Percentiles rank a stretch among this genome's conserved stretches.
These are phyloP conservation scores for Eupsilia transversa DNA, from an alignment of 2,888 invertebrate genomes.

Conservation along the genomic window DNA sequence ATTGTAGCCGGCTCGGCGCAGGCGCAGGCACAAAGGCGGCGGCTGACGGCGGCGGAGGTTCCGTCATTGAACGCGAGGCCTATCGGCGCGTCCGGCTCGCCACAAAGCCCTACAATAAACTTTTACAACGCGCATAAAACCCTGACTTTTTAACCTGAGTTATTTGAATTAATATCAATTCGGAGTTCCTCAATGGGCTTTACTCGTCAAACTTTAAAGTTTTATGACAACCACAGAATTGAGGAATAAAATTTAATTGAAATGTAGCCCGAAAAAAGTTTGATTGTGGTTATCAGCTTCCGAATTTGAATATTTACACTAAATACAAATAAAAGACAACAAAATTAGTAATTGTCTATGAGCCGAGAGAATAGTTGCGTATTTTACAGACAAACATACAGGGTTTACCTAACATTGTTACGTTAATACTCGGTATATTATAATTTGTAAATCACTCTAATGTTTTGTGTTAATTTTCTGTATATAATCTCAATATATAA, in stretches of 20 bases:
- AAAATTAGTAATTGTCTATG: constrained; percentile 38
- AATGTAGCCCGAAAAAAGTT: constrained; percentile 88
- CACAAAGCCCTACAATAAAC: constrained; percentile 90
- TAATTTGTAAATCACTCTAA: constrained; percentile 15
- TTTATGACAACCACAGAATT: constrained; percentile 89
- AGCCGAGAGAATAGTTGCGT: constrained; percentile 6
- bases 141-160: constrained; percentile 90
- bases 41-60: constrained; percentile 74
- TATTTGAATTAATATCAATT: constrained; percentile 91
- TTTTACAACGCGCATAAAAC: constrained; percentile 90
- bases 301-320: constrained; percentile 90
- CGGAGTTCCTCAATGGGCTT: constrained; percentile 91
- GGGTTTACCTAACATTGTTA: constrained; percentile 10
- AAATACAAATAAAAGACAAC: constrained; percentile 71
- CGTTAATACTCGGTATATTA: constrained; percentile 9
- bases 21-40: constrained; percentile 66
- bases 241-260: constrained; percentile 91
- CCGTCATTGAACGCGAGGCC: constrained; percentile 82
- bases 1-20: constrained; percentile 58
- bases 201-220: constrained; percentile 90
- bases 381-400: constrained; percentile 11
- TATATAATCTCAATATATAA: constrained; percentile 14
- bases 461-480: constrained; percentile 8
- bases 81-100: constrained; percentile 89
- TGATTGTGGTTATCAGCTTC: constrained; percentile 90